phyloP scores from a whole-genome alignment of 2,113 vertebrate genomes.

The Platichthys flesus region DNA sequence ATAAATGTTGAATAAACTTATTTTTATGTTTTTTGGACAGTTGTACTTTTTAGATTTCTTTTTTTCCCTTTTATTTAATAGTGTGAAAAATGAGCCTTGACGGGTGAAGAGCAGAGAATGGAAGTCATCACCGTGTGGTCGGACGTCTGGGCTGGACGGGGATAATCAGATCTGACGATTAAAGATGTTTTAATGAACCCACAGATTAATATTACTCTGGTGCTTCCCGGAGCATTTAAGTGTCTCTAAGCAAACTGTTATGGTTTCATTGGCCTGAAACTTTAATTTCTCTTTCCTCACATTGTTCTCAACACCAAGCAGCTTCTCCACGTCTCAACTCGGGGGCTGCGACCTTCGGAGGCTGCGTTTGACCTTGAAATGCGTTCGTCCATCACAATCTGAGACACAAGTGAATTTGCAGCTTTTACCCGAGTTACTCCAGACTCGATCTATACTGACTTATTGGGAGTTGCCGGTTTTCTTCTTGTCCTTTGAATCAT shows the following conservation, averaged over 20 bases:
- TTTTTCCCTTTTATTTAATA: background rate
- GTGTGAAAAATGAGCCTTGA: background rate
- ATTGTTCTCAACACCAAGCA: background rate
- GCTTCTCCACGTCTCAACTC: too few relatives aligned
- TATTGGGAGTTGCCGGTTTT: background rate
- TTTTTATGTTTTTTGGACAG: constrained; percentile 34
- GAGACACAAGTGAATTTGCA: background rate
- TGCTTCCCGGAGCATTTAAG: background rate
- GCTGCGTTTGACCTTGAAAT: too few relatives aligned
- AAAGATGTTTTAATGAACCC: background rate
- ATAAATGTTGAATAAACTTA: constrained; percentile 51
- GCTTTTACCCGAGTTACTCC: background rate
- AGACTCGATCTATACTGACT: background rate
- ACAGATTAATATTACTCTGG: background rate
- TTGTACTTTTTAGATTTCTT: background rate
- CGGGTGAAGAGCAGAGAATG: background rate
- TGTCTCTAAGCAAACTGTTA: background rate
- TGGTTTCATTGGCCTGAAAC: background rate
- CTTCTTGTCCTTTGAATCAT: background rate
- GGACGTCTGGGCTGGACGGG: background rate
- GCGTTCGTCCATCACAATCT: too few relatives aligned
- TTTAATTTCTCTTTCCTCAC: background rate
- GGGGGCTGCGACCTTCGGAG: too few relatives aligned
- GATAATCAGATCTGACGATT: background rate
- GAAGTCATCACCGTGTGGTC: background rate